Conservation (phyloP, 2,888 invertebrate genomes). For the Erebia aethiops region DNA sequence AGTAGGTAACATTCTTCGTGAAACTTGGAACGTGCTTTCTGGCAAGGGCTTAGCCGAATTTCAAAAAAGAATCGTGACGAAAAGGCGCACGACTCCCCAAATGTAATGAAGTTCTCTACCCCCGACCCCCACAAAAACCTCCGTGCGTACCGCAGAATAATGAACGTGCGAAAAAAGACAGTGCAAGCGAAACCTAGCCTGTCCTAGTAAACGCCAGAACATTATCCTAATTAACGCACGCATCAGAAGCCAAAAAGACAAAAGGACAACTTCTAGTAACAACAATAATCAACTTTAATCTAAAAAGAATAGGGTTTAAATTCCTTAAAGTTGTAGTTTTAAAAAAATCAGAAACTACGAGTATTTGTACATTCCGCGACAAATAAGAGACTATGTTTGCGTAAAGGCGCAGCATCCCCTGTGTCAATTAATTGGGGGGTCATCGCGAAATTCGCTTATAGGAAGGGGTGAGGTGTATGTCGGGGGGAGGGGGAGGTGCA, state of each 20-base stretch:
- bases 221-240: slow-evolving; percentile 43
- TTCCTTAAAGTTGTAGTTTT: slow-evolving; percentile 7
- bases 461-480: slow-evolving; percentile 43
- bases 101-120: slow-evolving; percentile 10
- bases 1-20: not conserved
- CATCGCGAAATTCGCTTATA: slow-evolving; percentile 52
- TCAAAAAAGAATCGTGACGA: not conserved
- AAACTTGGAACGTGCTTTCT: not conserved
- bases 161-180: slow-evolving; percentile 36
- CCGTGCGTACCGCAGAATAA: slow-evolving; percentile 35
- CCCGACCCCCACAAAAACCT: slow-evolving; percentile 28
- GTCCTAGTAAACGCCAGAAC: slow-evolving; percentile 42
- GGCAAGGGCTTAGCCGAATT: not conserved
- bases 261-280: slow-evolving; percentile 7
- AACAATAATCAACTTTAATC: slow-evolving; percentile 18
- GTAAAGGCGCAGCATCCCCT: slow-evolving; percentile 27
- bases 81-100: slow-evolving; percentile 6
- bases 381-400: slow-evolving; percentile 27
- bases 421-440: slow-evolving; percentile 42
- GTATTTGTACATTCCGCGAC: slow-evolving; percentile 19
- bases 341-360: slow-evolving; percentile 27
- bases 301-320: not conserved
- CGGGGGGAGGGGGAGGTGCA: slow-evolving; percentile 50
- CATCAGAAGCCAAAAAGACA: slow-evolving; percentile 18
- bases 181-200: slow-evolving; percentile 33